A percentile compares a stretch with the other conserved stretches of the same genome.
Conservation (phyloP, 2,797 vertebrate species). For the Brachyrhaphis roseni region DNA sequence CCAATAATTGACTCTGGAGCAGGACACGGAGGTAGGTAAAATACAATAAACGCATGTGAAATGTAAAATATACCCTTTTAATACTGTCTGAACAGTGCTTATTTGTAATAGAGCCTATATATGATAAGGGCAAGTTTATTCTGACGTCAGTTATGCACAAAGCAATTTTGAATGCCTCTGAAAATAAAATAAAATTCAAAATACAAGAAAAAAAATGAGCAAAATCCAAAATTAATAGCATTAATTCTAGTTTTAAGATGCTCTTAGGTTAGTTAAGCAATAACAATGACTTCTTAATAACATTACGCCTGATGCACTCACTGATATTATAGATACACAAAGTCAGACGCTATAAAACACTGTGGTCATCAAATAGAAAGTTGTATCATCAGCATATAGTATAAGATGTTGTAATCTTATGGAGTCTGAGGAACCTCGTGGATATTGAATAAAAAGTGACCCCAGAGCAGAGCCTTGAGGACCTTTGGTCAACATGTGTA, state of each 20-base stretch:
- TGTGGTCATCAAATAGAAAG: neutral
- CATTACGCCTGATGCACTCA: neutral
- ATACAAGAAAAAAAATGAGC: neutral
- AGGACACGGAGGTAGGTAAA: slow-evolving; percentile 78
- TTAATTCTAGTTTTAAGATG: neutral
- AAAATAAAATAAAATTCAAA: too few relatives aligned
- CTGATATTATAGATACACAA: neutral
- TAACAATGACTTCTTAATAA: neutral
- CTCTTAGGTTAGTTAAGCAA: neutral
- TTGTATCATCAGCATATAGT: slow-evolving; percentile 3
- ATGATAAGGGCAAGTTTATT: neutral
- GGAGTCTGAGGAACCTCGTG: neutral
- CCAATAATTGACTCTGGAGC: slow-evolving; percentile 81
- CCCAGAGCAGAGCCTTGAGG: neutral
- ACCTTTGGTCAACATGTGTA: neutral
- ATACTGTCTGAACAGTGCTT: slow-evolving; percentile 8
- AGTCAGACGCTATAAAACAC: neutral
- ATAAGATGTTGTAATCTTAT: neutral
- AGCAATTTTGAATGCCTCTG: neutral
- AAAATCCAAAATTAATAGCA: neutral
- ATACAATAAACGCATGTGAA: neutral
- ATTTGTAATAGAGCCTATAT: neutral
- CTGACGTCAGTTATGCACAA: neutral
- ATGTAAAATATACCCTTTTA: neutral
- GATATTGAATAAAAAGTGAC: neutral